Evolutionary conservation across 2,113 vertebrate genomes (phyloP).

Genomic region (Apteryx mantelli): DNA sequence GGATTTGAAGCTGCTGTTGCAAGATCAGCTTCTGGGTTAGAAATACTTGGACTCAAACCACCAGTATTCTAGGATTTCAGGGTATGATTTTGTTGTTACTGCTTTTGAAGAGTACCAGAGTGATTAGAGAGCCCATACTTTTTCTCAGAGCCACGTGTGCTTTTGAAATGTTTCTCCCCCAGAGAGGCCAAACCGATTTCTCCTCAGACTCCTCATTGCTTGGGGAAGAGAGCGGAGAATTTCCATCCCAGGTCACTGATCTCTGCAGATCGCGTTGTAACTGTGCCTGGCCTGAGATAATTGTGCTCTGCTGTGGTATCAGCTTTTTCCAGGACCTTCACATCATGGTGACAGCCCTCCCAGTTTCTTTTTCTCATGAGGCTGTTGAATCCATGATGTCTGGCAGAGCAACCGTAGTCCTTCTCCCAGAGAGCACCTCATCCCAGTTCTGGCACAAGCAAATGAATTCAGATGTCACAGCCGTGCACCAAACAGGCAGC

Average conservation of each 20-base stretch:
- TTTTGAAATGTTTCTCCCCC: not conserved
- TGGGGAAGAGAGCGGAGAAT: not conserved
- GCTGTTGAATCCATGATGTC: not conserved
- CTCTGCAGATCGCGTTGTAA: not conserved
- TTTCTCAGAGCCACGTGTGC: not conserved
- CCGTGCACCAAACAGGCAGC: accelerated
- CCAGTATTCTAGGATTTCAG: not conserved
- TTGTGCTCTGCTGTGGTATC: not conserved
- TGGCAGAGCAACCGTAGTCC: not conserved
- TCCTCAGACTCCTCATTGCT: not conserved
- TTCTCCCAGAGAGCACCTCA: not conserved
- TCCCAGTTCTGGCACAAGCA: not conserved
- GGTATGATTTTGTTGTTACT: not conserved
- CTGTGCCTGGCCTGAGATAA: not conserved
- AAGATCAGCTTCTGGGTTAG: not conserved
- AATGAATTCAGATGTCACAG: not conserved
- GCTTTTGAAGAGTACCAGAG: not conserved
- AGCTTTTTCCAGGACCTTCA: not conserved
- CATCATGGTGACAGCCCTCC: not conserved
- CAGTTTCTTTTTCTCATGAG: not conserved
- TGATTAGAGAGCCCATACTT: not conserved
- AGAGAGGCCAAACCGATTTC: not conserved
- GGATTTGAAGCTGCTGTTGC: not conserved
- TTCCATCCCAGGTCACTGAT: not conserved
- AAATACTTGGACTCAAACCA: not conserved